Evolutionary conservation across 2,113 vertebrate genomes (phyloP).

Genomic region (Ciconia maguari): DNA sequence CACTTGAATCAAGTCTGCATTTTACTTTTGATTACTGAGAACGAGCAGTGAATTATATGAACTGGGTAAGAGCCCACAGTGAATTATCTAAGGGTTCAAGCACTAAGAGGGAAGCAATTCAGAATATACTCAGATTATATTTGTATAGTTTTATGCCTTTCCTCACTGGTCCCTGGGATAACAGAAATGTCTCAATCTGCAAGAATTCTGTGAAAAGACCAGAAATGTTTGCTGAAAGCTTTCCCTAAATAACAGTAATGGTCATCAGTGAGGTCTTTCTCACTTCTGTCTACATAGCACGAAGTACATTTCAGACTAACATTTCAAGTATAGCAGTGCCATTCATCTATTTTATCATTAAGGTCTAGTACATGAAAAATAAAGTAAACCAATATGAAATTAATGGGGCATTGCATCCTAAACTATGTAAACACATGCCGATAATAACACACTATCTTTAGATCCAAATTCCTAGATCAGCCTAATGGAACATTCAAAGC

Average conservation of each 20-base stretch:
- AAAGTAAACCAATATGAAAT: neutral
- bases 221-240: conserved; percentile 14
- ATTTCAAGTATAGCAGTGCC: neutral
- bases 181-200: neutral
- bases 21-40: neutral
- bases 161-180: neutral
- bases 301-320: neutral
- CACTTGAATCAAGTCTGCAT: neutral
- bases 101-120: neutral
- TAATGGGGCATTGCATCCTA: neutral
- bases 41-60: neutral
- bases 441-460: neutral
- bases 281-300: neutral
- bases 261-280: neutral
- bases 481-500: neutral
- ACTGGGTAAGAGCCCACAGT: neutral
- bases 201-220: neutral
- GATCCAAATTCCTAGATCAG: neutral
- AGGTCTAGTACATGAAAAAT: neutral
- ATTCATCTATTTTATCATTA: conserved; percentile 15
- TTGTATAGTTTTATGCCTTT: neutral
- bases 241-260: neutral
- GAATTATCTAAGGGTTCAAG: neutral
- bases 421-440: neutral
- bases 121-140: neutral